Evolutionary conservation across 2,888 invertebrate species (phyloP), one percentile per base, ranked within the genome.

Genomic region (Dyspetes luteomarginatus): DNA sequence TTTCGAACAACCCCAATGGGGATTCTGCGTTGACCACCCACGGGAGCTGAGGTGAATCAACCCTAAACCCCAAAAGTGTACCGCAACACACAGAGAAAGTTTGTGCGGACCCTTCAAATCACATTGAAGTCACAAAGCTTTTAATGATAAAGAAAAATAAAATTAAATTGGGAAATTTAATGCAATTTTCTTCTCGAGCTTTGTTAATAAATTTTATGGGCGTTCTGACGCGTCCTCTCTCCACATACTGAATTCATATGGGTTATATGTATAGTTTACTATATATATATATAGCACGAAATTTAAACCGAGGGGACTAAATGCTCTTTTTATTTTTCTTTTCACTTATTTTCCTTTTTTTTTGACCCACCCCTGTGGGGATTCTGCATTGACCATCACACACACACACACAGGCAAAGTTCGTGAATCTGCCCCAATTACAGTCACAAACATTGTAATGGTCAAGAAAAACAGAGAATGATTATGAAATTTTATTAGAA

Each of bases 321-420:
- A 89, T 90, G 90, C 89, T 90, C 90, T 90, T 89, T 91, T 89
- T 87, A 86, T 86, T 84, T 76, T 75, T 83, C 69, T 77, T 74
- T 78, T 69, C 62, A 72, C 73, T 64, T 45, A 26, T 50, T 55
- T 50, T 58, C 19, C 65, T 30, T 65, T 64, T 73, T n/a, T 58
- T 56, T 41, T n/a, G 48, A n/a, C 30, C 56, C 65, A 41, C 52
- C 17, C 28, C 19, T 15, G 30, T 17, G 56, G 58, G 69, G 69
- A 5, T 64, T 52, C 81, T 74, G 73, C 60, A 55, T 65, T 83
- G 84, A 84, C 83, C 84, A 78, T 76, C 82, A 28, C 30, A 73
- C 52, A 52, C 26, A 28, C 43, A 64, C 55, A 73, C 43, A 52
- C 60, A 1, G 36, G 12, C 9, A 36, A 36, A 3, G 36, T 36